phyloP scores from a whole-genome alignment of 2,797 vertebrate genomes.

The Siniperca obscura region DNA sequence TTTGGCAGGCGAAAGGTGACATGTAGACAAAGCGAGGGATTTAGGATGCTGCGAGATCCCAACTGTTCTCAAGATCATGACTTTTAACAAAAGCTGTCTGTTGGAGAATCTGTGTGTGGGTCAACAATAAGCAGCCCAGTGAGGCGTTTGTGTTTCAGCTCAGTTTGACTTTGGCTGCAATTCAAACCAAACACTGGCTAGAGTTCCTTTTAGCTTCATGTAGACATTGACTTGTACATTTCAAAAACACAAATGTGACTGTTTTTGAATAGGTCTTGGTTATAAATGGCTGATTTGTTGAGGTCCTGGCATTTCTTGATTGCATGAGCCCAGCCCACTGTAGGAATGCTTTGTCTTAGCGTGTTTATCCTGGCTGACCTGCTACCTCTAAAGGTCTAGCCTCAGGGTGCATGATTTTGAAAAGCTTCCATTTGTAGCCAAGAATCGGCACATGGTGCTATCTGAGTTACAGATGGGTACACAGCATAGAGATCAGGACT shows the following conservation, averaged over 20 bases:
- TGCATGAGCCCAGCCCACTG: constrained; percentile 44
- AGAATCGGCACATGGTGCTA: constrained; percentile 28
- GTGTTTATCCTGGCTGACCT: constrained; percentile 53
- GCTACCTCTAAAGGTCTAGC: constrained; percentile 44
- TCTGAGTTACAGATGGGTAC: constrained; percentile 22
- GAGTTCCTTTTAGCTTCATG: constrained; percentile 20
- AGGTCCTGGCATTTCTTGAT: constrained; percentile 40
- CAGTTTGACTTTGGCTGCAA: constrained; percentile 48
- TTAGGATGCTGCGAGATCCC: constrained; percentile 48
- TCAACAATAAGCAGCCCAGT: constrained; percentile 52
- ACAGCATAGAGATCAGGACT: constrained; percentile 18
- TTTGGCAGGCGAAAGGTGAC: constrained; percentile 37
- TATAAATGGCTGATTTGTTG: constrained; percentile 48
- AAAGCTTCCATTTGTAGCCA: constrained; percentile 39
- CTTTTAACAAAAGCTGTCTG: constrained; percentile 58
- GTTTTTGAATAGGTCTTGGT: constrained; percentile 27
- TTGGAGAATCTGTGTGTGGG: constrained; percentile 45
- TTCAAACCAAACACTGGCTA: constrained; percentile 61
- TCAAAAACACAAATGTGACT: constrained; percentile 37
- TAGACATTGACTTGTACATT: constrained; percentile 20
- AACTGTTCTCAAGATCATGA: constrained; percentile 19
- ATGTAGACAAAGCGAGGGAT: constrained; percentile 55
- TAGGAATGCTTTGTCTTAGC: constrained; percentile 65
- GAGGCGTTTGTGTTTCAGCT: constrained; percentile 50
- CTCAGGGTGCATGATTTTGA: constrained; percentile 49